phyloP scores from a whole-genome alignment of 2,797 vertebrate species.

The Sebastes cheni region DNA sequence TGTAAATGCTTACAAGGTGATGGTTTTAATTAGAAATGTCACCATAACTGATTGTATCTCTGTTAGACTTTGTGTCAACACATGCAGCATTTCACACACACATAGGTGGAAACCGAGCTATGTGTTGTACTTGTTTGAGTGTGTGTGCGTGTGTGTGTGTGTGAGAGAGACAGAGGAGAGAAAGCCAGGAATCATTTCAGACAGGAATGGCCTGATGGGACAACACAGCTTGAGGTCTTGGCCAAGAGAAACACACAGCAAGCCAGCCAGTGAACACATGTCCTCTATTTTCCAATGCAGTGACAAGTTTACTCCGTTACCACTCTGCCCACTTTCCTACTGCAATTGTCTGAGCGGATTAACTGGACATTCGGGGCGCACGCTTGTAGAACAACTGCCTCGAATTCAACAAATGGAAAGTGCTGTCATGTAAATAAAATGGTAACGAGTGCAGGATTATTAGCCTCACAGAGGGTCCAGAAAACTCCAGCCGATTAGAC shows the following conservation, averaged over 20 bases:
- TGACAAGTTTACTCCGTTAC: conserved; percentile 70
- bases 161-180: neutral
- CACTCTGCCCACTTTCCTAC: conserved; percentile 51
- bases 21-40: neutral
- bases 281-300: conserved; percentile 55
- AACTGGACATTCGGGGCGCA: conserved; percentile 34
- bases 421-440: conserved; percentile 9
- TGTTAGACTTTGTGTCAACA: neutral
- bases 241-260: conserved; percentile 63
- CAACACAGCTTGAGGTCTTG: conserved; percentile 46
- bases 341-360: conserved; percentile 59
- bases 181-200: conserved; percentile 52
- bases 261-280: conserved; percentile 71
- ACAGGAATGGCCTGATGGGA: conserved; percentile 52
- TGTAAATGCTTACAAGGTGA: neutral
- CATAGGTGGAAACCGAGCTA: conserved; percentile 4
- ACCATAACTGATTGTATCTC: neutral
- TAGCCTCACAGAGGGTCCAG: neutral
- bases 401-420: conserved; percentile 32
- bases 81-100: conserved; percentile 15
- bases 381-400: conserved; percentile 23
- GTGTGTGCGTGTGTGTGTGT: neutral
- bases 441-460: neutral
- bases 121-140: neutral
- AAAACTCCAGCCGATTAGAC: neutral